Conservation (phyloP, 2,888 invertebrate species). For the Trachelus iudaicus region DNA sequence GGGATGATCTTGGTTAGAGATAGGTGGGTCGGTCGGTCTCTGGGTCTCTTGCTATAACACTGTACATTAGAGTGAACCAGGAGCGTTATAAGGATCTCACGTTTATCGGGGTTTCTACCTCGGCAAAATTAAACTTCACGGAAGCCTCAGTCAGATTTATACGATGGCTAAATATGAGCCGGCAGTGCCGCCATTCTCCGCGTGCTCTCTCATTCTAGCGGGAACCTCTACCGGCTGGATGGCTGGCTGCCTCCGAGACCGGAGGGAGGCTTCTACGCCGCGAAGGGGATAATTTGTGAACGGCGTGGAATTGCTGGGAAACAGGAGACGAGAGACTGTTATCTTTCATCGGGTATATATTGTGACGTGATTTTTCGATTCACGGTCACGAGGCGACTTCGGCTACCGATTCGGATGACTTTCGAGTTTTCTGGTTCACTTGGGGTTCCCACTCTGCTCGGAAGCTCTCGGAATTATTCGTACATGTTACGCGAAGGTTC, state of each 20-base stretch:
- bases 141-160: constrained; percentile 35
- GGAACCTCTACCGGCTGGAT: background rate
- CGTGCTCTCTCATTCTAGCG: constrained; percentile 19
- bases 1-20: background rate
- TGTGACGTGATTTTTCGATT: too few species aligned
- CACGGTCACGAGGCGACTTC: too few species aligned
- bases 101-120: background rate
- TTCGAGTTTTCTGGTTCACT: too few species aligned
- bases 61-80: background rate
- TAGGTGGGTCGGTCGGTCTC: background rate
- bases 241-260: background rate
- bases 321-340: constrained; percentile 38
- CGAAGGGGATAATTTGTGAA: constrained; percentile 43
- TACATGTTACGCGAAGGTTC: too few species aligned
- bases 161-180: constrained; percentile 47
- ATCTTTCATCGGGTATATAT: constrained; percentile 10
- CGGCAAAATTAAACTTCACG: constrained; percentile 36
- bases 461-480: too few species aligned
- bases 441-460: too few species aligned
- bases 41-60: background rate
- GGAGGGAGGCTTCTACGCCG: constrained; percentile 8
- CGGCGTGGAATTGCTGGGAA: constrained; percentile 39
- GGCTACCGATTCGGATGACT: too few species aligned
- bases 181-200: constrained; percentile 26
- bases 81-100: background rate